Evolutionary conservation across 2,113 vertebrate genomes (phyloP), one percentile per base, ranked within the genome.

Genomic region (Forbesichthys papilliferus): DNA sequence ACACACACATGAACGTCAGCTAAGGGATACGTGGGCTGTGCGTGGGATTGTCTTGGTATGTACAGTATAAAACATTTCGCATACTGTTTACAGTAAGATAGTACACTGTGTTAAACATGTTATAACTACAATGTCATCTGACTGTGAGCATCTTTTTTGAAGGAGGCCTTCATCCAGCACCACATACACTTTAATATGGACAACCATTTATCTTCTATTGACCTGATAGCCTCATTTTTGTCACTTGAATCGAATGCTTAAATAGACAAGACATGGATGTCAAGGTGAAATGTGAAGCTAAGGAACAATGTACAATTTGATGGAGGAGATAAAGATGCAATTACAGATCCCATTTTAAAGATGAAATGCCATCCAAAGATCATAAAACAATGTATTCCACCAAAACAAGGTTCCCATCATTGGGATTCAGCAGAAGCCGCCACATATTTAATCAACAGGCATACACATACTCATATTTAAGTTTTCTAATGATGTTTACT

Each of bases 401-500:
- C 42, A 51, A 33, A 64, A 48, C 27, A 12, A 11, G 8, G 9
- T 20, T 67, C 57, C 54, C 16, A 64, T 65, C 69, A 71, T 81
- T 80, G 64, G 58, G 63, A 89, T 77, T 78, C 74, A 73, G 42
- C 49, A 18, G 56, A 65, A 64, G 68, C 65, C 59, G 33, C 16
- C 78, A 72, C 34, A 67, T 61, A 73, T 81, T 86, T 80, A 76
- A 84, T 87, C 73, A 71, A 58, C 52, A 53, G 12, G 11, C n/a
- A 53, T 53, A 14, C n/a, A 53, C 9, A 12, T 53, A 53, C 10
- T 53, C n/a, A 1, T 16, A n/a, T 18, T 16, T 55, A 55, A 27
- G 60, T 79, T 82, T 84, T 75, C 71, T 84, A 84, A 87, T 87
- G 63, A 71, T 75, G 75, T 83, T 85, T 79, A 83, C 84, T 81